A percentile compares a stretch with the other conserved stretches of the same genome.
phyloP scores from a whole-genome alignment of 2,888 invertebrate species.

The Eilema depressum region DNA sequence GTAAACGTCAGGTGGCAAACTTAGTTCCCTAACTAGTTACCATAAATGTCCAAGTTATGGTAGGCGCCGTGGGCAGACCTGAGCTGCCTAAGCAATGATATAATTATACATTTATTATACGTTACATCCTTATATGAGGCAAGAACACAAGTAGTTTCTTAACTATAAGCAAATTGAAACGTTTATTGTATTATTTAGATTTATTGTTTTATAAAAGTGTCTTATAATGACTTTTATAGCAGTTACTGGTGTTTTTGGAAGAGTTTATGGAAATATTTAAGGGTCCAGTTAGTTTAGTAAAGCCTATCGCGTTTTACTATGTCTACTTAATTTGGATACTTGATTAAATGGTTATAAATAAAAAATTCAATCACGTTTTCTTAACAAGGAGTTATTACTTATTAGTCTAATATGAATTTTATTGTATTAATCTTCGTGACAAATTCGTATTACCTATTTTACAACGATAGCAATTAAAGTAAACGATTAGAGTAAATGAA shows the following conservation, averaged over 20 bases:
- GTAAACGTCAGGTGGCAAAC: slow-evolving; percentile 23
- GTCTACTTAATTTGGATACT: not conserved
- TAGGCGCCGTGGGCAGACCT: slow-evolving; percentile 50
- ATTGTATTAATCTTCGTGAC: not conserved
- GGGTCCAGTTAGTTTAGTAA: not conserved
- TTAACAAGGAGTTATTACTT: slow-evolving; percentile 3
- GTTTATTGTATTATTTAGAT: slow-evolving; percentile 23
- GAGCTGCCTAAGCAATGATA: slow-evolving; percentile 36
- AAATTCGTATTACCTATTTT: not conserved
- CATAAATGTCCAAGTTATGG: slow-evolving; percentile 48
- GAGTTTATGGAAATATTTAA: slow-evolving; percentile 24
- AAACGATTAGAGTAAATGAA: not conserved
- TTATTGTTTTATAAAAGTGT: slow-evolving; percentile 27
- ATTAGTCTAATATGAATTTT: not conserved
- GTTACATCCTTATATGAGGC: slow-evolving; percentile 20
- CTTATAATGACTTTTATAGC: slow-evolving; percentile 23
- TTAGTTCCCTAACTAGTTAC: slow-evolving; percentile 49
- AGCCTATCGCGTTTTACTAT: slow-evolving; percentile 4
- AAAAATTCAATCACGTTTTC: not conserved
- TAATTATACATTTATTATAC: slow-evolving; percentile 37
- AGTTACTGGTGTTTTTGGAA: slow-evolving; percentile 15
- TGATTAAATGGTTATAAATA: not conserved
- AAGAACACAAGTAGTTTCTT: slow-evolving; percentile 20
- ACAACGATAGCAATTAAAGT: not conserved
- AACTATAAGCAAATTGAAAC: slow-evolving; percentile 29